phyloP scores from a whole-genome alignment of 2,797 vertebrate genomes.

The Etheostoma perlongum region DNA sequence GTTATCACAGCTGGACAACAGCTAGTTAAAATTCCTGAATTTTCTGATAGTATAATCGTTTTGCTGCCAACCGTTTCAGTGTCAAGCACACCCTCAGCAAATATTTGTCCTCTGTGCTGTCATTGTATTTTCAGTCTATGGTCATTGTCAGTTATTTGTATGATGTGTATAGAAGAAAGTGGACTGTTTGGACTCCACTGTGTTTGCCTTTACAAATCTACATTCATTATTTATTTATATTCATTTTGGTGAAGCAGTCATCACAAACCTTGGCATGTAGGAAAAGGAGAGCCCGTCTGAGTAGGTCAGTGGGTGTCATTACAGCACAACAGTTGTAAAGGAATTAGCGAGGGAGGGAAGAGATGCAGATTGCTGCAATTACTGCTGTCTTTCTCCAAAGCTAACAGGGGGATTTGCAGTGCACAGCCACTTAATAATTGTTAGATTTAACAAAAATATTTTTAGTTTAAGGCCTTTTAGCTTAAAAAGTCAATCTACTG shows the following conservation, averaged over 20 bases:
- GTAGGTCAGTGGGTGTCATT: slow-evolving; percentile 61
- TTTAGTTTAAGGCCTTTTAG: neutral
- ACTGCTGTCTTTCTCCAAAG: slow-evolving; percentile 49
- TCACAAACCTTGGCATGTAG: neutral
- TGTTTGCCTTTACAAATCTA: neutral
- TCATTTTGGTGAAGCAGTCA: neutral
- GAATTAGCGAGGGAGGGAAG: slow-evolving; percentile 58
- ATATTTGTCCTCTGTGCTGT: slow-evolving; percentile 50
- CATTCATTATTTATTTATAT: neutral
- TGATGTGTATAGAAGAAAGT: slow-evolving; percentile 13
- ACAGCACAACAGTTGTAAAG: slow-evolving; percentile 51
- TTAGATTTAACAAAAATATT: neutral
- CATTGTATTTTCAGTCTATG: slow-evolving; percentile 31
- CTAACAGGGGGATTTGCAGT: slow-evolving; percentile 15
- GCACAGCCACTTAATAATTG: neutral
- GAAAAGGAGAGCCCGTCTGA: slow-evolving; percentile 29
- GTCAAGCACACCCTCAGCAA: slow-evolving; percentile 40
- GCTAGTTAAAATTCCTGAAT: slow-evolving; percentile 74
- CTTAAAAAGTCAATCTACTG: neutral
- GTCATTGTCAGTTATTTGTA: slow-evolving; percentile 16
- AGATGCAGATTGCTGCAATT: slow-evolving; percentile 63
- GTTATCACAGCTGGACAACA: slow-evolving; percentile 80
- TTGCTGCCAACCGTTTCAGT: slow-evolving; percentile 34
- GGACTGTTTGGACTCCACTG: neutral
- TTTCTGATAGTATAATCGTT: slow-evolving; percentile 57